Evolutionary conservation across 2,888 invertebrate species (phyloP).

Genomic region (Spatulosminthurus flaviceps): DNA sequence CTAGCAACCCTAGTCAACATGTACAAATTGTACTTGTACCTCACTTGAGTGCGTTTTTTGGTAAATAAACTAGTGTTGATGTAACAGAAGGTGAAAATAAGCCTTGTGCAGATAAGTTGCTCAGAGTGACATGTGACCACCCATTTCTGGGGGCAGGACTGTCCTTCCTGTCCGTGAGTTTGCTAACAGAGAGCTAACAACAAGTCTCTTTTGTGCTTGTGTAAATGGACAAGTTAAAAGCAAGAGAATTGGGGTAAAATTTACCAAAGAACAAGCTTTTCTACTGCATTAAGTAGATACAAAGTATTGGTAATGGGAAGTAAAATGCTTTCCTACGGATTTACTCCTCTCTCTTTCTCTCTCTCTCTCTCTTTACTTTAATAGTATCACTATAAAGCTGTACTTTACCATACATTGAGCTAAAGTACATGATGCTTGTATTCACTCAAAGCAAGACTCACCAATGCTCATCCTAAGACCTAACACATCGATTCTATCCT

Average conservation of each 20-base stretch:
- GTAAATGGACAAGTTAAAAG: slow-evolving; percentile 26
- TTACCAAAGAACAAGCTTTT: background rate
- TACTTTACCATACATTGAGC: background rate
- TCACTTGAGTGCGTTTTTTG: background rate
- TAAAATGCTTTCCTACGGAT: slow-evolving; percentile 13
- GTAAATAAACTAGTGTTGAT: background rate
- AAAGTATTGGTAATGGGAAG: slow-evolving; percentile 2
- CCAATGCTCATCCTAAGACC: slow-evolving; percentile 18
- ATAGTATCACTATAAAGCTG: background rate
- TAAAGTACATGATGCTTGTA: background rate
- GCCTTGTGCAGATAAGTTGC: background rate
- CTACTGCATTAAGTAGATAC: slow-evolving; percentile 21
- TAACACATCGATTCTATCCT: slow-evolving; percentile 37
- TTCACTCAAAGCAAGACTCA: background rate
- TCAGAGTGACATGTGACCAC: slow-evolving; percentile 38
- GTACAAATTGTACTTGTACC: background rate
- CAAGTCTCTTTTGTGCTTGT: background rate
- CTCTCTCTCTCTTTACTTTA: too few relatives aligned
- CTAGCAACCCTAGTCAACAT: background rate
- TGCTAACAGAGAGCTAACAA: slow-evolving; percentile 28
- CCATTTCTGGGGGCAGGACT: slow-evolving; percentile 33
- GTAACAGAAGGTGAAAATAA: slow-evolving; percentile 14
- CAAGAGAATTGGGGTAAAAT: slow-evolving; percentile 33
- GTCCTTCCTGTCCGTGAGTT: slow-evolving; percentile 43
- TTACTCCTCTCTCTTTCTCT: background rate